Percentiles rank a stretch among this genome's conserved stretches.
These are phyloP conservation scores for Limnephilus rhombicus DNA, from an alignment of 2,888 invertebrate species.

Conservation along the genomic window DNA sequence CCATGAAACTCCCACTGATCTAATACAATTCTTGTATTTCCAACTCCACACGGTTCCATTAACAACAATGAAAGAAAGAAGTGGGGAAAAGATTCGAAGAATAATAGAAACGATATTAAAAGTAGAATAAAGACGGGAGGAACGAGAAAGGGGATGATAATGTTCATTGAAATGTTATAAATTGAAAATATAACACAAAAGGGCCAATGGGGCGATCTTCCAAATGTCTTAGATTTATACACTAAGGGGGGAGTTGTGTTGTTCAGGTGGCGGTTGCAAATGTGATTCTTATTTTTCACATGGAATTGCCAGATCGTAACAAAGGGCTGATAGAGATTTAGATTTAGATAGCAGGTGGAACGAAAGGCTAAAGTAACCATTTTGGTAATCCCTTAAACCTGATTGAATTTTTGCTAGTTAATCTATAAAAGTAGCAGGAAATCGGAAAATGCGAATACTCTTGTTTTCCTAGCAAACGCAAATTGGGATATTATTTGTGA, in stretches of 20 bases:
- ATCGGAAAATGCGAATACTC: no score
- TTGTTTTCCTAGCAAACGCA: no score
- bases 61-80: no score
- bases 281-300: slow-evolving; percentile 34
- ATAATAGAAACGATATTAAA: not conserved
- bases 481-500: no score
- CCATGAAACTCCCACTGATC: not conserved
- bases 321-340: not conserved
- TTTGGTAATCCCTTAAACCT: not conserved
- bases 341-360: not conserved
- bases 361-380: not conserved
- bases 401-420: not conserved
- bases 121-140: not conserved
- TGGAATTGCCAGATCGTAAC: slow-evolving; percentile 5
- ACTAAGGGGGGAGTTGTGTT: no score
- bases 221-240: slow-evolving; percentile 32
- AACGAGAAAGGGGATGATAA: slow-evolving; percentile 12
- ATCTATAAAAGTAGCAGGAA: no score
- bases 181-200: slow-evolving; percentile 37
- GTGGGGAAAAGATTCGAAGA: not conserved
- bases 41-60: no score
- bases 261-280: slow-evolving; percentile 34
- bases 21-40: no score
- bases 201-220: slow-evolving; percentile 26
- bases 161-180: slow-evolving; percentile 33